These are phyloP conservation scores for Caenorhabditis brenneri DNA, from an alignment of 1,140 invertebrate genomes.

Conservation along the genomic window DNA sequence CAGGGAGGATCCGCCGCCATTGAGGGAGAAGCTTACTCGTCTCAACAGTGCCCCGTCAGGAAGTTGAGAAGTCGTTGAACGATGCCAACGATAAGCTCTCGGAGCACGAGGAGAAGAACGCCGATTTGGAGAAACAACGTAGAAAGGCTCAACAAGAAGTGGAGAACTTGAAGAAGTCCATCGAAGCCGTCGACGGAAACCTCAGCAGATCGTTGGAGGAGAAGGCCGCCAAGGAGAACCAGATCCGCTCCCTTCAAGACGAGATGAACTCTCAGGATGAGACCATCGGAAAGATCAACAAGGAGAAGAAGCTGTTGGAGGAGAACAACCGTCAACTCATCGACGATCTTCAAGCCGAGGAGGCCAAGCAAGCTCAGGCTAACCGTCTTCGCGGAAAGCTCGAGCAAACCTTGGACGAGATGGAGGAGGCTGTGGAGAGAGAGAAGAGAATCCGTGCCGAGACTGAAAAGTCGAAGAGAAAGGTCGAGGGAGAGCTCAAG, in stretches of 20 bases:
- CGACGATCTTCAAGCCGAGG: conserved; percentile 93
- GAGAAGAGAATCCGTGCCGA: conserved; percentile 97
- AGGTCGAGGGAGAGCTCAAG: conserved; percentile 92
- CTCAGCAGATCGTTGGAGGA: conserved; percentile 46
- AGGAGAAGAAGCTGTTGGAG: conserved; percentile 94
- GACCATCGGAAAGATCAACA: conserved; percentile 96
- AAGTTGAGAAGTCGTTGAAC: conserved; percentile 55
- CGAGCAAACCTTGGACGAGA: conserved; percentile 86
- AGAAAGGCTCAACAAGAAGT: conserved; percentile 58
- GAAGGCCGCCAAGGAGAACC: conserved; percentile 83
- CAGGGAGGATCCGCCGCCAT: conserved; percentile 51
- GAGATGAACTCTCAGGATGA: conserved; percentile 98
- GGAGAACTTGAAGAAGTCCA: conserved; percentile 57
- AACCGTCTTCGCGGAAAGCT: conserved; percentile 97
- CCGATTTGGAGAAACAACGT: conserved; percentile 52
- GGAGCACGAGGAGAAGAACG: conserved; percentile 59
- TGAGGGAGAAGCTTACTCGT: conserved; percentile 50
- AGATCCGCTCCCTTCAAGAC: conserved; percentile 96
- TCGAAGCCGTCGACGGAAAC: conserved; percentile 51
- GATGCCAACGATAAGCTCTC: conserved; percentile 55
- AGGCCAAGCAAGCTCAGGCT: conserved; percentile 98
- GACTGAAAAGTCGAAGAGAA: conserved; percentile 93
- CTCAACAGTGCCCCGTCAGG: conserved; percentile 50
- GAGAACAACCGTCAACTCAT: conserved; percentile 91
- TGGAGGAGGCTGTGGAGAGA: conserved; percentile 94